phyloP scores from a whole-genome alignment of 2,113 vertebrate species.

The Steatornis caripensis region DNA sequence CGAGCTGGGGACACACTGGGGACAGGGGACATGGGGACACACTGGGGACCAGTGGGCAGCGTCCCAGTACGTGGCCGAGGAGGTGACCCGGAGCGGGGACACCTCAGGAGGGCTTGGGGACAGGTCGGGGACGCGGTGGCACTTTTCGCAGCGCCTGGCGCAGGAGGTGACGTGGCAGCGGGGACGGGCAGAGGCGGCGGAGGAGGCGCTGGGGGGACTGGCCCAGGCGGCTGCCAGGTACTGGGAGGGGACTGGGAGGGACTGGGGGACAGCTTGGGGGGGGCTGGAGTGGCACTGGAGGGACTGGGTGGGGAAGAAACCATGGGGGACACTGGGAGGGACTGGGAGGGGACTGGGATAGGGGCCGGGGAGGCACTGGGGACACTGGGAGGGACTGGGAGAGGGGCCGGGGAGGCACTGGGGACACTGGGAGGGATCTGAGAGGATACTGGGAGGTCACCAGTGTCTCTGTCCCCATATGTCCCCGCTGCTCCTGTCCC shows the following conservation, averaged over 20 bases:
- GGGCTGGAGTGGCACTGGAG: background rate
- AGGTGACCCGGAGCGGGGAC: background rate
- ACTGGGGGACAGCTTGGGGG: background rate
- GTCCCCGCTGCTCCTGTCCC: background rate
- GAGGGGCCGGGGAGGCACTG: background rate
- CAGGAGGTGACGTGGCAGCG: background rate
- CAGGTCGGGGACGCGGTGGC: background rate
- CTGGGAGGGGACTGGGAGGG: background rate
- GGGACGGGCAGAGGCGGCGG: background rate
- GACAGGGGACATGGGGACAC: no score
- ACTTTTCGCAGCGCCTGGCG: background rate
- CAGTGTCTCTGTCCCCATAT: background rate
- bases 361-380: background rate
- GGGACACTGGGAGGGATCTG: no score
- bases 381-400: background rate
- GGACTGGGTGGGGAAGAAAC: no score
- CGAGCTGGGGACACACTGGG: background rate
- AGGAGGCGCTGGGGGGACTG: background rate
- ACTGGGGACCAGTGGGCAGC: rapidly evolving
- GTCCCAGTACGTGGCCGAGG: background rate
- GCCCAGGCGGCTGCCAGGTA: background rate
- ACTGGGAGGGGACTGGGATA: no score
- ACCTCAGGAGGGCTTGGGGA: rapidly evolving
- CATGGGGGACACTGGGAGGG: background rate
- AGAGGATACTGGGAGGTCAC: background rate